These are phyloP conservation scores for Mycetomoellerius zeteki DNA, from an alignment of 1,140 invertebrate genomes.

Conservation along the genomic window DNA sequence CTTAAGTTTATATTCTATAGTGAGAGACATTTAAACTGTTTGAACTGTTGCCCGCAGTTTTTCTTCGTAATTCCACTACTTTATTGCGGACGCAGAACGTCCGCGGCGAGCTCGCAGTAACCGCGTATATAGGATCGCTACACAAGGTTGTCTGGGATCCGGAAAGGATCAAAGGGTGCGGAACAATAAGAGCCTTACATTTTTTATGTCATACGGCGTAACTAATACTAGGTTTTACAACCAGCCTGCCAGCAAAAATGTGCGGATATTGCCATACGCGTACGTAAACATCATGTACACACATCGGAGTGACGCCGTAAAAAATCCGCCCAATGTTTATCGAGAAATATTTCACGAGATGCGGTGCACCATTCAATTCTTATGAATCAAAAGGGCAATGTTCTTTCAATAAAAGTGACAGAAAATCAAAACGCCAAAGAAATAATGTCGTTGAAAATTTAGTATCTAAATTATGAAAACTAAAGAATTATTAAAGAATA, in stretches of 20 bases:
- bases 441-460: neutral
- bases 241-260: conserved; percentile 11
- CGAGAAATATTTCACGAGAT: conserved; percentile 61
- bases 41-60: neutral
- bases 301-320: neutral
- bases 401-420: neutral
- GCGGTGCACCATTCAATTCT: neutral
- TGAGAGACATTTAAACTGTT: conserved; percentile 13
- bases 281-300: conserved; percentile 20
- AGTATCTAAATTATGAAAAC: neutral
- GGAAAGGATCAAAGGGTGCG: conserved; percentile 12
- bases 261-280: conserved; percentile 36
- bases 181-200: conserved; percentile 72
- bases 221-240: conserved; percentile 74
- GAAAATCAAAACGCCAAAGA: neutral
- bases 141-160: conserved; percentile 13
- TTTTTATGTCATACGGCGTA: conserved; percentile 75
- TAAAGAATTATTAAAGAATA: neutral
- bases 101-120: conserved; percentile 40
- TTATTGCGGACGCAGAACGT: conserved; percentile 11
- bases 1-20: conserved; percentile 35
- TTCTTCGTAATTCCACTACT: conserved; percentile 12
- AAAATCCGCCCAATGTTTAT: conserved; percentile 33
- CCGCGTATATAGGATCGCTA: conserved; percentile 58
- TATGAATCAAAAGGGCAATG: conserved; percentile 1